These are phyloP conservation scores for Pygocentrus nattereri DNA, from an alignment of 2,797 vertebrate species.

Conservation along the genomic window DNA sequence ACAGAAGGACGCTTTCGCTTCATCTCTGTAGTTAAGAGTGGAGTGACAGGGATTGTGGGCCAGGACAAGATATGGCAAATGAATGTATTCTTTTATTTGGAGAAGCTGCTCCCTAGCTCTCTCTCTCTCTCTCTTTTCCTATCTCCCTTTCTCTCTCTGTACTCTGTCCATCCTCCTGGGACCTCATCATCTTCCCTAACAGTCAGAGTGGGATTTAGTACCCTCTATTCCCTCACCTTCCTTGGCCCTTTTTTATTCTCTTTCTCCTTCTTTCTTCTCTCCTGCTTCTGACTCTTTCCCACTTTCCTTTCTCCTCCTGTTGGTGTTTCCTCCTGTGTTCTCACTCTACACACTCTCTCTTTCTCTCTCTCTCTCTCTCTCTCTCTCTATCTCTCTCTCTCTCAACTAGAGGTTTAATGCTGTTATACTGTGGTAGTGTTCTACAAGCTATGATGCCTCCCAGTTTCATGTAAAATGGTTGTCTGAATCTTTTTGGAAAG, in stretches of 20 bases:
- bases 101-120: slow-evolving; percentile 83
- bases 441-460: neutral
- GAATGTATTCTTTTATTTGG: slow-evolving; percentile 87
- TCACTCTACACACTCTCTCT: neutral
- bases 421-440: neutral
- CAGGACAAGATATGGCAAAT: slow-evolving; percentile 89
- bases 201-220: slow-evolving; percentile 95
- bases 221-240: slow-evolving; percentile 86
- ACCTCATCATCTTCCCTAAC: slow-evolving; percentile 95
- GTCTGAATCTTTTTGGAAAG: too few relatives aligned
- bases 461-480: neutral
- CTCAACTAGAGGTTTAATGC: neutral
- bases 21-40: slow-evolving; percentile 91
- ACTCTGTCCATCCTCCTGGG: slow-evolving; percentile 87
- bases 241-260: slow-evolving; percentile 57
- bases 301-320: slow-evolving; percentile 69
- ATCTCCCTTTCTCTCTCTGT: slow-evolving; percentile 72
- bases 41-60: slow-evolving; percentile 84
- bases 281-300: slow-evolving; percentile 52
- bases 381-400: neutral
- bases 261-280: slow-evolving; percentile 53
- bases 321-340: slow-evolving; percentile 12
- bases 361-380: neutral
- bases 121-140: slow-evolving; percentile 37
- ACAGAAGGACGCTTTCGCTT: slow-evolving; percentile 78